Conservation (phyloP, 2,113 vertebrate genomes). For the Arvicanthis niloticus region DNA sequence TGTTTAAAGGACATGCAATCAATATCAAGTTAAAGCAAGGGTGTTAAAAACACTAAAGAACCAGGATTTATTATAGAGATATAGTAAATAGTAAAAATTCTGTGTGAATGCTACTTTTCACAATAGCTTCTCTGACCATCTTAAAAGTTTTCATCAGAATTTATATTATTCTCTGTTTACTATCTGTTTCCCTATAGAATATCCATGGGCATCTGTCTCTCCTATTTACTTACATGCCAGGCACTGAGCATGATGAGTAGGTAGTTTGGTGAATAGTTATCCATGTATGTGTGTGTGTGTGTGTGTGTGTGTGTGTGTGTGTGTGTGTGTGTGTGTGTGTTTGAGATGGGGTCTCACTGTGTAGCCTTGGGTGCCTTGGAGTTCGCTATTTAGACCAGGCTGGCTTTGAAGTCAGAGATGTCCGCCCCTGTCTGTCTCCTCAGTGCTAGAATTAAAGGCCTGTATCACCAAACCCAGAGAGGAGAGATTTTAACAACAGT, state of each 20-base stretch:
- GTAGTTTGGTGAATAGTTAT: constrained; percentile 21
- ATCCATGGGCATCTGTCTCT: neutral
- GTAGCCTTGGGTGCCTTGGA: neutral
- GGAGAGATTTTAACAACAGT: neutral
- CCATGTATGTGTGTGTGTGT: neutral
- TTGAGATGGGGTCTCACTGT: neutral
- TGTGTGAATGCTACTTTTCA: constrained; percentile 34
- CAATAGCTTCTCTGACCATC: neutral
- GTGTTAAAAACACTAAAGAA: constrained; percentile 31
- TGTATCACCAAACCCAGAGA: neutral
- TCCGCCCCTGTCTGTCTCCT: neutral
- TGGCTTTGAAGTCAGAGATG: neutral
- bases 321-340: neutral
- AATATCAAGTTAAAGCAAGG: constrained; percentile 5
- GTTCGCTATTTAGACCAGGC: neutral
- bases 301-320: too few relatives aligned
- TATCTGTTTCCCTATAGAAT: constrained; percentile 1
- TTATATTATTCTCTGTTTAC: constrained; percentile 30
- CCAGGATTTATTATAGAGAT: constrained; percentile 52
- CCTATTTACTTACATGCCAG: neutral
- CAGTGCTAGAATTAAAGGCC: neutral
- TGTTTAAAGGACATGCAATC: constrained; percentile 49
- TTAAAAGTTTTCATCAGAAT: constrained; percentile 47
- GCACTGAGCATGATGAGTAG: neutral
- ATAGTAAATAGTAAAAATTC: constrained; percentile 1